Conservation (phyloP, 2,797 vertebrate genomes). For the Mus caroli region DNA sequence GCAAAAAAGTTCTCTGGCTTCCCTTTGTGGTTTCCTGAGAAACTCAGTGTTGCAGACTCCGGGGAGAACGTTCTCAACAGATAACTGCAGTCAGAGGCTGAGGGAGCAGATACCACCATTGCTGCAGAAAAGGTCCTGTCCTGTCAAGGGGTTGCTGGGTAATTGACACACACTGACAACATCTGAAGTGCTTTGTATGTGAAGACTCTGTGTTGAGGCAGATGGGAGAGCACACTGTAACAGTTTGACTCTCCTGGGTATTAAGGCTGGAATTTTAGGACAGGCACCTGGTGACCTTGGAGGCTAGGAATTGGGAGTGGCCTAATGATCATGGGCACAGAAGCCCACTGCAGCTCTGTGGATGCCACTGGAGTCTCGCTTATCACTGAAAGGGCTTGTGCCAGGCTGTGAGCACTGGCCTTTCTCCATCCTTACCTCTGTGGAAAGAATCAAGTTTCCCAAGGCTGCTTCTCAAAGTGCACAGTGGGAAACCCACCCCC, state of each 20-base stretch:
- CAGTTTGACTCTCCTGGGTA: not conserved
- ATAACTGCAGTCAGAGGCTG: not conserved
- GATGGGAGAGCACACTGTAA: not conserved
- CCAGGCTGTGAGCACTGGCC: not conserved
- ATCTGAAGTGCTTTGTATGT: not conserved
- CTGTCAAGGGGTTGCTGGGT: not conserved
- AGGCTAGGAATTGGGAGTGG: not conserved
- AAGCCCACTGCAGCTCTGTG: not conserved
- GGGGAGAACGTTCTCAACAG: not conserved
- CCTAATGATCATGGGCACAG: not conserved
- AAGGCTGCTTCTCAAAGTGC: not conserved
- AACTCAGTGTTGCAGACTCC: not conserved
- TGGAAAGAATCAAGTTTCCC: not conserved
- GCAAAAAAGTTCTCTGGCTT: not conserved
- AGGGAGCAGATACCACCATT: not conserved
- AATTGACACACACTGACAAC: not conserved
- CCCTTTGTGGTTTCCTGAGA: not conserved
- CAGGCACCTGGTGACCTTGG: not conserved
- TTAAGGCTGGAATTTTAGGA: not conserved
- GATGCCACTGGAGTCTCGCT: not conserved
- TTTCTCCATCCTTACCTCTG: not conserved
- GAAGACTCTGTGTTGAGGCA: not conserved
- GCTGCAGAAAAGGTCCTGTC: not conserved
- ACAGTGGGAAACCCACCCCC: not conserved
- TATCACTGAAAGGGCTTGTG: not conserved